Percentiles rank a stretch among this genome's conserved stretches.
Conservation (phyloP, 2,888 invertebrate species). For the Agrochola macilenta region DNA sequence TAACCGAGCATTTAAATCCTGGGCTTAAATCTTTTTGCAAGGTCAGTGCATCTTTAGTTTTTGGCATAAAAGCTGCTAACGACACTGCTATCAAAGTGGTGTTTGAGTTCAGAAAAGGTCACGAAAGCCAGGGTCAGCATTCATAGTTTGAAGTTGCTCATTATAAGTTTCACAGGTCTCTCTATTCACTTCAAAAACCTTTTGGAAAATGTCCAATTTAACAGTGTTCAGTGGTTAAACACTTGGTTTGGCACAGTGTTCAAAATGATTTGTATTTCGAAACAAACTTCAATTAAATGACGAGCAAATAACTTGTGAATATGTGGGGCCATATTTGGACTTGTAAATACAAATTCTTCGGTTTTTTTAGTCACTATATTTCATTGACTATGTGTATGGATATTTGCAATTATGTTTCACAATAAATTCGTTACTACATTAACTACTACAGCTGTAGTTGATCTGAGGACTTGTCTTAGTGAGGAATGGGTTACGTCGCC, state of each 20-base stretch:
- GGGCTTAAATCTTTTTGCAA: slow-evolving; percentile 10
- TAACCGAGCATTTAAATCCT: slow-evolving; percentile 8
- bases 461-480: neutral
- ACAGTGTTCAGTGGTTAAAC: slow-evolving; percentile 39
- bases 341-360: neutral
- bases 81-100: slow-evolving; percentile 10
- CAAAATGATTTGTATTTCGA: slow-evolving; percentile 49
- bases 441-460: neutral
- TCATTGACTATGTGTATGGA: neutral
- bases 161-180: slow-evolving; percentile 58
- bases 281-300: slow-evolving; percentile 49
- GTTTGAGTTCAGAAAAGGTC: slow-evolving; percentile 41
- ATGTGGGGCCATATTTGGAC: neutral
- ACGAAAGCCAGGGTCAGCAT: slow-evolving; percentile 45
- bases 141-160: slow-evolving; percentile 52
- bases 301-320: slow-evolving; percentile 25
- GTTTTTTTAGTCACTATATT: slow-evolving; percentile 1
- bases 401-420: neutral
- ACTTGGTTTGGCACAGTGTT: slow-evolving; percentile 32
- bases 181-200: slow-evolving; percentile 35
- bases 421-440: slow-evolving; percentile 5
- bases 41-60: slow-evolving; percentile 18
- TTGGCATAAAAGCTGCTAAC: slow-evolving; percentile 16
- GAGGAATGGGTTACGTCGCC: neutral
- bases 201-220: slow-evolving; percentile 60